These are phyloP conservation scores for Catocala sponsa DNA, from an alignment of 2,888 invertebrate species.

Conservation along the genomic window DNA sequence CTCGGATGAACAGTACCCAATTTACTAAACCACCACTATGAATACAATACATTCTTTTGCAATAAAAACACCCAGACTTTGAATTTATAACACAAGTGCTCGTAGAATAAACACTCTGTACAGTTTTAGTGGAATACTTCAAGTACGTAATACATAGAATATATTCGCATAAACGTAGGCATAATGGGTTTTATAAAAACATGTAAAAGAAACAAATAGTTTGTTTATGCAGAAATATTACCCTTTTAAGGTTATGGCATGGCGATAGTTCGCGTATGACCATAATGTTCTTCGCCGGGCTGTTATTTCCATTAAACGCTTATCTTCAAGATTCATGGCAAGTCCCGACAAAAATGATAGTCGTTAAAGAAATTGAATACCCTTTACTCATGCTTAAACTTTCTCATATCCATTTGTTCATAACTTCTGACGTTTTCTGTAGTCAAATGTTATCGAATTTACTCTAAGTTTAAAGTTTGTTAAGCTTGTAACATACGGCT, in stretches of 20 bases:
- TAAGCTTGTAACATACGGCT: background rate
- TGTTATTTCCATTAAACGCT: conserved; percentile 81
- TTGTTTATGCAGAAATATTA: conserved; percentile 70
- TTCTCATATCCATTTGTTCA: conserved; percentile 58
- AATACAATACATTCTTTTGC: too few relatives aligned
- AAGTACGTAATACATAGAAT: background rate
- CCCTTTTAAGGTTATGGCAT: conserved; percentile 67
- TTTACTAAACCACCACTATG: too few relatives aligned
- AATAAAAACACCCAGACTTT: too few relatives aligned
- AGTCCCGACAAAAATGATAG: conserved; percentile 75
- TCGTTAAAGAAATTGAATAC: conserved; percentile 82
- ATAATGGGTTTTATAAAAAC: conserved; percentile 47
- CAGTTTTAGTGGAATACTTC: conserved; percentile 1
- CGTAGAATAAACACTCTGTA: background rate
- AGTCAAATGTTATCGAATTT: conserved; percentile 16
- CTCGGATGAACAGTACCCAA: too few relatives aligned
- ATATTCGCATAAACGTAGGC: conserved; percentile 32
- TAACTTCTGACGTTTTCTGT: conserved; percentile 50
- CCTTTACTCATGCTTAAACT: conserved; percentile 74
- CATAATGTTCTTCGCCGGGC: conserved; percentile 70
- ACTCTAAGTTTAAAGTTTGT: background rate
- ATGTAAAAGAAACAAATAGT: conserved; percentile 63
- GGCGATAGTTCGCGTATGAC: conserved; percentile 74
- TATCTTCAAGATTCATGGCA: conserved; percentile 82
- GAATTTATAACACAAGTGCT: background rate